Evolutionary conservation across 2,888 invertebrate genomes (phyloP).

Genomic region (Pheosia tremula): DNA sequence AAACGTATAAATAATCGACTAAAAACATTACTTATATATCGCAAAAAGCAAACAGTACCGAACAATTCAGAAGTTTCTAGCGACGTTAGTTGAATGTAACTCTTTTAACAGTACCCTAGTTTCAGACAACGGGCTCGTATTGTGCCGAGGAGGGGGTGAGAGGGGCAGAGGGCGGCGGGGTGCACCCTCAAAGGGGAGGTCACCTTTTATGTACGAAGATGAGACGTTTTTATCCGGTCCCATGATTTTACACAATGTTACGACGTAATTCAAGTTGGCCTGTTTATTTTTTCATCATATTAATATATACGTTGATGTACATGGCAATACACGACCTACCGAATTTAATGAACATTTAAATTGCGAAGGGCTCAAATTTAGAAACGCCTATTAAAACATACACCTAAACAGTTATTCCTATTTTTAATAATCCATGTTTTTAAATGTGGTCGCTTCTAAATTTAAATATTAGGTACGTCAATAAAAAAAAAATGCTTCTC

Average conservation of each 20-base stretch:
- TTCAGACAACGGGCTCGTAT: slow-evolving; percentile 44
- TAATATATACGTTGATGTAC: no score
- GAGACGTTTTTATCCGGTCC: slow-evolving; percentile 23
- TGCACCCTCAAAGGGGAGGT: slow-evolving; percentile 51
- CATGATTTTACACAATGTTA: slow-evolving; percentile 19
- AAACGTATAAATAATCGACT: not conserved
- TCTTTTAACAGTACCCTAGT: slow-evolving; percentile 58
- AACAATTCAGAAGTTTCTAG: slow-evolving; percentile 22
- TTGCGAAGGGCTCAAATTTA: no score
- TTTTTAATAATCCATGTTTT: no score
- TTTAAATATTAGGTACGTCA: no score
- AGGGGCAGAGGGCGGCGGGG: slow-evolving; percentile 10
- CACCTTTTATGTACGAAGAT: slow-evolving; percentile 55
- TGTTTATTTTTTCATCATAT: not conserved
- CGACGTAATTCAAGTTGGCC: slow-evolving; percentile 11
- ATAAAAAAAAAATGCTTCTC: no score
- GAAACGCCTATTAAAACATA: no score
- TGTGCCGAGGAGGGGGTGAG: slow-evolving; percentile 31
- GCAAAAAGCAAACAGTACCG: slow-evolving; percentile 7
- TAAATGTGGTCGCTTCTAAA: no score
- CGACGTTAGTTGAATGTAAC: slow-evolving; percentile 39
- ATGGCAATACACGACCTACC: no score
- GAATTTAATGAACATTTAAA: no score
- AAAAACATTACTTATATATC: slow-evolving; percentile 10
- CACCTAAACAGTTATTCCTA: no score